Percentiles rank a stretch among this genome's conserved stretches.
Evolutionary conservation across 2,888 invertebrate genomes (phyloP).

Genomic region (Actias luna): DNA sequence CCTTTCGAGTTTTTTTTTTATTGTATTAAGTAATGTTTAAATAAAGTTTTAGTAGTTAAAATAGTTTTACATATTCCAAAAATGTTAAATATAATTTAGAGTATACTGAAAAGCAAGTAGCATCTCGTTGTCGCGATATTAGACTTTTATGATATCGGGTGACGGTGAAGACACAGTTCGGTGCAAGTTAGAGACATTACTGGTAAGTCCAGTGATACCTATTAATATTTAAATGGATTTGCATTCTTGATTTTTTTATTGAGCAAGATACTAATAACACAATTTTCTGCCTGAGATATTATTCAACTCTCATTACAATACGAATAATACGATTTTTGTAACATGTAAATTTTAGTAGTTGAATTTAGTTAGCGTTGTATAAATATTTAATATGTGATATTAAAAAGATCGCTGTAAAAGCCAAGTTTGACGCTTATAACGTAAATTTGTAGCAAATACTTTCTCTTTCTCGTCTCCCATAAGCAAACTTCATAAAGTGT

Average conservation of each 20-base stretch:
- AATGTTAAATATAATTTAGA: no score
- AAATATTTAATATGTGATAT: neutral
- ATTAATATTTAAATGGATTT: no score
- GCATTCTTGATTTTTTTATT: neutral
- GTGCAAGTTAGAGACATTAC: no score
- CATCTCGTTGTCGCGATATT: no score
- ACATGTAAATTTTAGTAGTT: neutral
- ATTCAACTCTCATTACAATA: neutral
- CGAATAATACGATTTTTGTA: neutral
- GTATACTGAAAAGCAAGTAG: no score
- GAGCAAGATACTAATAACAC: neutral
- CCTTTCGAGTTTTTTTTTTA: no score
- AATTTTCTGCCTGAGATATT: neutral
- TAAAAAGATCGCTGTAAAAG: constrained; percentile 20
- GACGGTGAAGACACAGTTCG: no score
- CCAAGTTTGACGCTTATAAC: constrained; percentile 46
- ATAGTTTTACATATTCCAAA: no score
- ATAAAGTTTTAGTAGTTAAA: no score
- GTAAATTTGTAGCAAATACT: constrained; percentile 50
- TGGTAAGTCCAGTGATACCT: no score
- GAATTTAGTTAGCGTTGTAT: neutral
- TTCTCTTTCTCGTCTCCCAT: constrained; percentile 42
- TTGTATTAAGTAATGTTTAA: no score
- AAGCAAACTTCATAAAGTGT: constrained; percentile 39
- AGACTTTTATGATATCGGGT: no score